Percentiles rank a stretch among this genome's conserved stretches.
These are phyloP conservation scores for Spodoptera exigua DNA, from an alignment of 2,888 invertebrate genomes.

Conservation along the genomic window DNA sequence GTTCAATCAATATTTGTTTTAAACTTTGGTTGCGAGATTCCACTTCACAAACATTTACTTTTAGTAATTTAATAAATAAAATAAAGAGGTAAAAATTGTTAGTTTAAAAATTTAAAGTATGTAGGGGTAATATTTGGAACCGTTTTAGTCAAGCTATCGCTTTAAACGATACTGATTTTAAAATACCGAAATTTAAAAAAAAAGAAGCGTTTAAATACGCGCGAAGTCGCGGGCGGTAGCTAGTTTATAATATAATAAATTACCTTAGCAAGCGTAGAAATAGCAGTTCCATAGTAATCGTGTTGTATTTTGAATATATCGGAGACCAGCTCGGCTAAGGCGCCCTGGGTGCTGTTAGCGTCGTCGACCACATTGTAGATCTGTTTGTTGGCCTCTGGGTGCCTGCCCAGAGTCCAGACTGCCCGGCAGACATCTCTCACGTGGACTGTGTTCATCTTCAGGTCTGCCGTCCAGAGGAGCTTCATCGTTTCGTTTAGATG, in stretches of 20 bases:
- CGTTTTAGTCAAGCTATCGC: too few species aligned
- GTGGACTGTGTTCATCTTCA: slow-evolving; percentile 96
- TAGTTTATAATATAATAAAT: slow-evolving; percentile 8
- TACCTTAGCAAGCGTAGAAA: slow-evolving; percentile 95
- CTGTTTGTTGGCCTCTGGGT: slow-evolving; percentile 88
- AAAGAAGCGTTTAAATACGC: too few species aligned
- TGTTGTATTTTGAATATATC: slow-evolving; percentile 96
- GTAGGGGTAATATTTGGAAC: too few species aligned
- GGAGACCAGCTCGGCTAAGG: slow-evolving; percentile 93
- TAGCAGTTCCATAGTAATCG: slow-evolving; percentile 95
- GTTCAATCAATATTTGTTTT: too few species aligned
- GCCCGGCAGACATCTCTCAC: slow-evolving; percentile 95
- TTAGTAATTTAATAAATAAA: too few species aligned
- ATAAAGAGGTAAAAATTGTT: too few species aligned
- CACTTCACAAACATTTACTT: too few species aligned
- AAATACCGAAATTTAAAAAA: too few species aligned
- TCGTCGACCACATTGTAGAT: slow-evolving; percentile 95
- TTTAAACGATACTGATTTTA: too few species aligned
- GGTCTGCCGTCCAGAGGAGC: slow-evolving; percentile 95
- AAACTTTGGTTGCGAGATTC: too few species aligned
- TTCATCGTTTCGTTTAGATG: slow-evolving; percentile 97
- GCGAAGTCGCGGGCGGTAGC: too few species aligned
- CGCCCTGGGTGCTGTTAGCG: slow-evolving; percentile 95
- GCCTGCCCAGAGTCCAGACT: slow-evolving; percentile 92
- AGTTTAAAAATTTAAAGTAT: too few species aligned